Evolutionary conservation across 2,888 invertebrate genomes (phyloP).

Genomic region (Dasypogon diadema): DNA sequence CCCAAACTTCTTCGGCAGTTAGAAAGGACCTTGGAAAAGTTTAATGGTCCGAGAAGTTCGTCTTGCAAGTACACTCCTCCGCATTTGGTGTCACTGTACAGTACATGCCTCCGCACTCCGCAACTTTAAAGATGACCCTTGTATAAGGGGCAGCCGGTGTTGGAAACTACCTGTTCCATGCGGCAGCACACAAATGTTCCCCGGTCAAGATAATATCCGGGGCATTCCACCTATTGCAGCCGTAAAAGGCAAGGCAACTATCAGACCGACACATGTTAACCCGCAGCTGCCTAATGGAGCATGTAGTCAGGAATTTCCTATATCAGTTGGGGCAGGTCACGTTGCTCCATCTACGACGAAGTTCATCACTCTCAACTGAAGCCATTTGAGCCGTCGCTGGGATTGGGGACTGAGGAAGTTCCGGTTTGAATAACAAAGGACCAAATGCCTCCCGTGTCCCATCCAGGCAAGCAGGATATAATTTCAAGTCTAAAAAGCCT

Average conservation of each 20-base stretch:
- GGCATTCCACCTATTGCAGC: neutral
- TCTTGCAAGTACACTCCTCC: neutral
- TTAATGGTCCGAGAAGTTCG: constrained; percentile 20
- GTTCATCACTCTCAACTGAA: neutral
- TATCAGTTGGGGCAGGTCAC: constrained; percentile 21
- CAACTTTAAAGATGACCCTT: neutral
- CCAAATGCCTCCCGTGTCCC: constrained; percentile 2
- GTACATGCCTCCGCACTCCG: neutral
- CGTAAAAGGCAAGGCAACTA: constrained; percentile 1
- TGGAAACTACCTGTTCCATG: constrained; percentile 24
- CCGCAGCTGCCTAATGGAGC: constrained; percentile 21
- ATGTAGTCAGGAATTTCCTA: constrained; percentile 17
- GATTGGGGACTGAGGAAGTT: neutral
- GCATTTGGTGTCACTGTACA: neutral
- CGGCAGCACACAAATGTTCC: neutral
- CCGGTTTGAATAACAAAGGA: constrained; percentile 27
- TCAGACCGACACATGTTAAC: constrained; percentile 8
- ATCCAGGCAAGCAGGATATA: neutral
- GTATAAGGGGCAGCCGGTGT: neutral
- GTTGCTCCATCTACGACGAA: constrained; percentile 10
- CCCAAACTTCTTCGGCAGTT: constrained; percentile 6
- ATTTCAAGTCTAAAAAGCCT: neutral
- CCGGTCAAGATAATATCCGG: constrained; percentile 6
- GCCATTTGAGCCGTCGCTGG: neutral
- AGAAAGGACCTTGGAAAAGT: neutral